These are phyloP conservation scores for human (Homo sapiens) DNA, from an alignment of 2,113 vertebrate species.

Conservation along the genomic window GRCh38 chr2:28403501-28404000, in stretches of 20 bases:
- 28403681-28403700: neutral
- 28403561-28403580: neutral
- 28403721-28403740: neutral
- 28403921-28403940: neutral
- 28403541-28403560: neutral
- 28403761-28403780: neutral
- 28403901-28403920: neutral
- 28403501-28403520: neutral
- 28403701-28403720: constrained; percentile 32
- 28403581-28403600: neutral
- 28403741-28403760: neutral
- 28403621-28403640: neutral
- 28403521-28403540: neutral
- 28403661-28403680: neutral
- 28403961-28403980: neutral
- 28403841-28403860: neutral
- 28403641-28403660: neutral
- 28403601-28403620: neutral
- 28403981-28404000: neutral
- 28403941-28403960: neutral
- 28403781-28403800: constrained; percentile 4
- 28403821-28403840: neutral
- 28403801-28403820: neutral
- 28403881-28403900: neutral
- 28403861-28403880: neutral